These are phyloP conservation scores for Andrena dorsata DNA, from an alignment of 2,888 invertebrate species.

Conservation along the genomic window DNA sequence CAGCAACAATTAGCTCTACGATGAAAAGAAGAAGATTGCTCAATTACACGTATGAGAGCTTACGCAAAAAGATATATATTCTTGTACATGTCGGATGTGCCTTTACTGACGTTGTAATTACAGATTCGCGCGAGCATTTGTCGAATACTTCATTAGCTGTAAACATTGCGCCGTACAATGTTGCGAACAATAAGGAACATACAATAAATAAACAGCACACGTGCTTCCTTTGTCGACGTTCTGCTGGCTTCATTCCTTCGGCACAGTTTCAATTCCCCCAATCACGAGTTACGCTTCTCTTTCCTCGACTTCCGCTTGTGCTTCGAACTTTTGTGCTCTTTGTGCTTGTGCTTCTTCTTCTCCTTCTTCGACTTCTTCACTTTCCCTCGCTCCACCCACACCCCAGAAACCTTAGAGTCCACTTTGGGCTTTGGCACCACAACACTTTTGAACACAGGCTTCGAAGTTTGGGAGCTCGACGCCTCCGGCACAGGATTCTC, in stretches of 20 bases:
- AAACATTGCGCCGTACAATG: conserved; percentile 5
- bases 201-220: conserved; percentile 40
- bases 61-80: conserved; percentile 41
- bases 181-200: conserved; percentile 23
- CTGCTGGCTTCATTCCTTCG: conserved; percentile 9
- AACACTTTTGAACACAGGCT: conserved; percentile 74
- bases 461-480: conserved; percentile 45
- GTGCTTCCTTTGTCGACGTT: conserved; percentile 1
- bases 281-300: conserved; percentile 67
- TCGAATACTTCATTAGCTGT: conserved; percentile 32
- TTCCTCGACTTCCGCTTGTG: conserved; percentile 81
- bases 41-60: conserved; percentile 44
- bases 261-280: conserved; percentile 19
- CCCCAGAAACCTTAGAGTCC: conserved; percentile 58
- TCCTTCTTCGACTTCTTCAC: conserved; percentile 81
- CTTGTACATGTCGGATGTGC: conserved; percentile 40
- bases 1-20: conserved; percentile 30
- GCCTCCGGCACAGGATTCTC: conserved; percentile 43
- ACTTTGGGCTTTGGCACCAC: conserved; percentile 67
- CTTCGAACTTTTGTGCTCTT: conserved; percentile 76
- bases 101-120: conserved; percentile 30
- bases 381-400: conserved; percentile 77
- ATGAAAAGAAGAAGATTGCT: conserved; percentile 54
- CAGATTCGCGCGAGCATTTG: conserved; percentile 43
- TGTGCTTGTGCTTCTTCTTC: conserved; percentile 82